phyloP scores from a whole-genome alignment of 2,888 invertebrate species.

The Idaea dimidiata region DNA sequence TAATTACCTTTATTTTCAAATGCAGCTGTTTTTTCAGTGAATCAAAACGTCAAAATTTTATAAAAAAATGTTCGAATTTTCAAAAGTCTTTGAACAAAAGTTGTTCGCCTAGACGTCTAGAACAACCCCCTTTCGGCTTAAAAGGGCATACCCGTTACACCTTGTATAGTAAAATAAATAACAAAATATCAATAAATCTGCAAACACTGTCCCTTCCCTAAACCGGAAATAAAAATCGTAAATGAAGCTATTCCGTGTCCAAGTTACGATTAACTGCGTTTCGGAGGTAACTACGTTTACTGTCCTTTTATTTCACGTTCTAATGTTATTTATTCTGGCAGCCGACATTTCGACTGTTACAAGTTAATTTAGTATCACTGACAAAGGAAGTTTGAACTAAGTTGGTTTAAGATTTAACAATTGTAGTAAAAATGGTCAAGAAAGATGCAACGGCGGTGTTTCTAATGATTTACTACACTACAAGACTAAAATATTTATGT shows the following conservation, averaged over 20 bases:
- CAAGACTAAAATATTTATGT: too few relatives aligned
- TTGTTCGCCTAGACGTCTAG: too few relatives aligned
- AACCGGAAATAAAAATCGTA: conserved; percentile 77
- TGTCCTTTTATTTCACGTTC: conserved; percentile 78
- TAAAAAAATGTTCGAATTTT: too few relatives aligned
- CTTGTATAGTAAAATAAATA: conserved; percentile 16
- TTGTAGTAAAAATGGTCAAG: neutral
- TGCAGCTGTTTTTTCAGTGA: too few relatives aligned
- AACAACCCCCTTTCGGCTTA: too few relatives aligned
- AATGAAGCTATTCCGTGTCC: conserved; percentile 75
- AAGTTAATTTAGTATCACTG: neutral
- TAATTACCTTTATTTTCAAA: too few relatives aligned
- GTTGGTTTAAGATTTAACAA: neutral
- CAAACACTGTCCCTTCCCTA: conserved; percentile 43
- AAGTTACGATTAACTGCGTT: conserved; percentile 75
- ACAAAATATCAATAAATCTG: conserved; percentile 6
- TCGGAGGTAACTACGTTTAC: conserved; percentile 63
- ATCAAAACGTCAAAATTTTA: too few relatives aligned
- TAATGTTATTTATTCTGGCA: conserved; percentile 64
- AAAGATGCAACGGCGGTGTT: neutral
- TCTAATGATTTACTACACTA: too few relatives aligned
- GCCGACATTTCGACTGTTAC: neutral
- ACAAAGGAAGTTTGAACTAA: neutral
- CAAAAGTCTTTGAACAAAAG: too few relatives aligned
- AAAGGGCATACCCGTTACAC: too few relatives aligned